These are phyloP conservation scores for Atherinosoma microstoma DNA, from an alignment of 2,797 vertebrate species.

Conservation along the genomic window DNA sequence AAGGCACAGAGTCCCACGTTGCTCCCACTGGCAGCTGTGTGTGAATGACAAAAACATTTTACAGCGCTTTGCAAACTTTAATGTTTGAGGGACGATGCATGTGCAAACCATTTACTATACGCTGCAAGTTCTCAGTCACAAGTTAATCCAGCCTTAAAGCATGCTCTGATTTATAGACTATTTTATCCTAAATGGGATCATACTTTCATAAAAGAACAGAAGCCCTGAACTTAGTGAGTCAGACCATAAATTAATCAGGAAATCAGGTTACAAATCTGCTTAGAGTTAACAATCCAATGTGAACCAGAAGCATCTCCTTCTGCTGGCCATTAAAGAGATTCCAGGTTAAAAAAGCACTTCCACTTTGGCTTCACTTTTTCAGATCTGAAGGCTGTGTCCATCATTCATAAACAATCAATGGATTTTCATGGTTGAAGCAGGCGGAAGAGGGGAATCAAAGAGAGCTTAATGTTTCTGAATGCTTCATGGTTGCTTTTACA, in stretches of 20 bases:
- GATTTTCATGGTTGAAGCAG: neutral
- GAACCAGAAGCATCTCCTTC: neutral
- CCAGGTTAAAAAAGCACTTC: neutral
- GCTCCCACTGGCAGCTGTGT: neutral
- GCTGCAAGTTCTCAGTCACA: too few relatives aligned
- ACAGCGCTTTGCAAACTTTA: neutral
- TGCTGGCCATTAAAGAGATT: neutral
- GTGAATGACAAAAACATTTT: neutral
- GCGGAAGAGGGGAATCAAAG: neutral
- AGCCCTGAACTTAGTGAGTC: too few relatives aligned
- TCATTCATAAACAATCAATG: neutral
- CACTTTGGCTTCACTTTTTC: neutral
- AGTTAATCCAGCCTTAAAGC: too few relatives aligned
- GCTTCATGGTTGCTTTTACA: too few relatives aligned
- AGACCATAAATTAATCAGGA: too few relatives aligned
- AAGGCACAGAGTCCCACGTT: neutral
- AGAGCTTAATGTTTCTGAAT: neutral
- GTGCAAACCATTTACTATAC: too few relatives aligned
- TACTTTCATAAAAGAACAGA: too few relatives aligned
- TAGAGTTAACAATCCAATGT: neutral
- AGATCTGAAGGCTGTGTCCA: neutral
- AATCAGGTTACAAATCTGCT: neutral
- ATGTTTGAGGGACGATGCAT: too few relatives aligned
- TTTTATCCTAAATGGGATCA: too few relatives aligned
- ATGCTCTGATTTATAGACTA: too few relatives aligned